These are phyloP conservation scores for Syngnathus rostellatus DNA, from an alignment of 2,797 vertebrate species.

Conservation along the genomic window DNA sequence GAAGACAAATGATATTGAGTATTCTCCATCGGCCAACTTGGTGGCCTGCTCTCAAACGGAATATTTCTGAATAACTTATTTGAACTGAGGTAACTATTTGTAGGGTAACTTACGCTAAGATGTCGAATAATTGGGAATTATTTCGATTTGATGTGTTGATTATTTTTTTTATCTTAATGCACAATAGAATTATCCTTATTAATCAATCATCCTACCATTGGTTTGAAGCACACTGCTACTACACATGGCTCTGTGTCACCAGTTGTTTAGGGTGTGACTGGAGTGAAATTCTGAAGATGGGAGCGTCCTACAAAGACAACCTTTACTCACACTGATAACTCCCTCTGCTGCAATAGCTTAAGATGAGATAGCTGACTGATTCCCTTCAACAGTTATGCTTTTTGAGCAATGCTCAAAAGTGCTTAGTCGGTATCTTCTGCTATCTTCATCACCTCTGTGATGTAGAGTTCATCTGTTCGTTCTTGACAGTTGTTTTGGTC, in stretches of 20 bases:
- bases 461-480: not conserved
- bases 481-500: not conserved
- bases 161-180: no score
- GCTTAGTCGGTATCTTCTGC: not conserved
- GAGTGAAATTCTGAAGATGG: constrained; percentile 27
- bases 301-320: constrained; percentile 32
- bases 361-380: not conserved
- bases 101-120: no score
- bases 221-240: not conserved
- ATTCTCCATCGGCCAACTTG: no score
- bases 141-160: no score
- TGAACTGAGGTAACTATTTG: no score
- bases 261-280: constrained; percentile 27
- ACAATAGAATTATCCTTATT: not conserved
- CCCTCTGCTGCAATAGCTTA: constrained; percentile 7
- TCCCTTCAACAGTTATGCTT: not conserved
- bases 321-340: constrained; percentile 30
- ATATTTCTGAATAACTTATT: no score
- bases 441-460: not conserved
- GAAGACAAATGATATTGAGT: no score
- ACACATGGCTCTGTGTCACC: constrained; percentile 2
- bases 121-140: no score
- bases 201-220: not conserved
- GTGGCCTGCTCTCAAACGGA: no score
- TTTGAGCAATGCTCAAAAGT: not conserved